These are phyloP conservation scores for Entelurus aequoreus DNA, from an alignment of 2,113 vertebrate species.

Conservation along the genomic window DNA sequence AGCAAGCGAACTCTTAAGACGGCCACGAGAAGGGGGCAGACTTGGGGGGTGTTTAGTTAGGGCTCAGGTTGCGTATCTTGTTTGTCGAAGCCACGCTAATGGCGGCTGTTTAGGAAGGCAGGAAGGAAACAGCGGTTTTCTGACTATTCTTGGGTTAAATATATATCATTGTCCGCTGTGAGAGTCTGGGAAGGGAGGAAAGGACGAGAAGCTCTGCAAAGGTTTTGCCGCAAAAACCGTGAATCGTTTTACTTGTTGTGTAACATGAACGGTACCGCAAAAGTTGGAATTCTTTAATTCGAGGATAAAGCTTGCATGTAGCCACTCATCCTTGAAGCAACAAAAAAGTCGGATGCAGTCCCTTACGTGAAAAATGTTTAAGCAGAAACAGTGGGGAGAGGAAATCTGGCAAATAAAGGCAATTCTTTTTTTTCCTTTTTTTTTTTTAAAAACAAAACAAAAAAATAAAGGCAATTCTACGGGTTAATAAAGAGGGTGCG, in stretches of 20 bases:
- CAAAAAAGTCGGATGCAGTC: too few relatives aligned
- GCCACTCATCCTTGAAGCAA: too few relatives aligned
- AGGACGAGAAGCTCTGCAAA: slow-evolving; percentile 15
- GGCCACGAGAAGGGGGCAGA: slow-evolving; percentile 26
- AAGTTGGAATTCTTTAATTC: not conserved
- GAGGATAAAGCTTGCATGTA: too few relatives aligned
- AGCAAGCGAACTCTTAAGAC: slow-evolving; percentile 26
- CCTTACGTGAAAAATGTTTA: too few relatives aligned
- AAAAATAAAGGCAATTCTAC: too few relatives aligned
- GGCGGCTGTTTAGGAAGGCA: slow-evolving; percentile 43
- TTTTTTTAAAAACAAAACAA: too few relatives aligned
- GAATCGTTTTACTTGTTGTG: slow-evolving; percentile 23
- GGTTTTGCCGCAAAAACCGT: slow-evolving; percentile 36
- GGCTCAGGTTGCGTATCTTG: slow-evolving; percentile 54
- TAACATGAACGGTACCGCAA: slow-evolving; percentile 37
- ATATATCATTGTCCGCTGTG: slow-evolving; percentile 31
- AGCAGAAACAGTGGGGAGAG: too few relatives aligned
- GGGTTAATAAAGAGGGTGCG: too few relatives aligned
- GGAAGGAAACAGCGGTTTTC: slow-evolving; percentile 46
- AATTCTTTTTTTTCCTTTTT: too few relatives aligned
- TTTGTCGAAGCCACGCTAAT: slow-evolving; percentile 48
- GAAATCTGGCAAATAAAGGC: too few relatives aligned
- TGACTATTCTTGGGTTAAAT: slow-evolving; percentile 48
- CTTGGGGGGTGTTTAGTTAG: slow-evolving; percentile 36
- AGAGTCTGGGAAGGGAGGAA: slow-evolving; percentile 27